Base-by-base conservation (phyloP, 2,888 invertebrate species). In the Phyto melanocephala region DNA sequence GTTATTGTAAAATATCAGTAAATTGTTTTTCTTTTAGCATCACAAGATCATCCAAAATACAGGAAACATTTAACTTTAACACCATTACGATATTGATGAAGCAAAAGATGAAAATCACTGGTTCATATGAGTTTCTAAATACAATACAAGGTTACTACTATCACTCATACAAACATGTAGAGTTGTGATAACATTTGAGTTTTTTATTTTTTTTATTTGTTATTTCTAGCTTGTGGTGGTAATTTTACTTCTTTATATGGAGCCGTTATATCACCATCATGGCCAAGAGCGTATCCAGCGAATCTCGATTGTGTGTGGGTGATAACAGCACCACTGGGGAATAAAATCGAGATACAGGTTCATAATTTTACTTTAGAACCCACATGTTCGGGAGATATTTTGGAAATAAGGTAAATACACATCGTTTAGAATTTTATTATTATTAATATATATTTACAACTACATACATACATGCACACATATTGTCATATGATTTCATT, bases 291-390 rank as follows among this genome's bases (percentile, higher is more conserved):
- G 0, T 98, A 98, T 89, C 94, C 94, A 1, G 88, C 91, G 0
- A 92, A 93, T 84, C 93, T 93, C 74, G 93, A 95, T 72, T 99
- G 98, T 88, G 92, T 92, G 22, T 99, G 98, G 98, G 92, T 93
- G 0, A 95, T 98, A 70, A 93, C 92, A 33, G 96, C 94, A 0
- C 93, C 94, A 0, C 91, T 93, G 35, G 96, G 95, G 0, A 94
- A 95, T 85, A 95, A 95, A 91, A 95, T 98, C 24, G 92, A 93
- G 87, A 92, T 98, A 0, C 94, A 94, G 33, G 91, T 95, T 35
- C 92, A 92, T 0, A 90, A 92, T 60, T 95, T 96, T 86, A 91
- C 93, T 8, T 85, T 97, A 71, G 97, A 97, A 88, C 37, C 72
- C 0, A 75, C 84, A 17, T 96, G 96, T 86, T 60, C 74, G 10